A percentile compares a stretch with the other conserved stretches of the same genome.
Conservation (phyloP, 2,113 vertebrate species). For the Dasyornis broadbenti region DNA sequence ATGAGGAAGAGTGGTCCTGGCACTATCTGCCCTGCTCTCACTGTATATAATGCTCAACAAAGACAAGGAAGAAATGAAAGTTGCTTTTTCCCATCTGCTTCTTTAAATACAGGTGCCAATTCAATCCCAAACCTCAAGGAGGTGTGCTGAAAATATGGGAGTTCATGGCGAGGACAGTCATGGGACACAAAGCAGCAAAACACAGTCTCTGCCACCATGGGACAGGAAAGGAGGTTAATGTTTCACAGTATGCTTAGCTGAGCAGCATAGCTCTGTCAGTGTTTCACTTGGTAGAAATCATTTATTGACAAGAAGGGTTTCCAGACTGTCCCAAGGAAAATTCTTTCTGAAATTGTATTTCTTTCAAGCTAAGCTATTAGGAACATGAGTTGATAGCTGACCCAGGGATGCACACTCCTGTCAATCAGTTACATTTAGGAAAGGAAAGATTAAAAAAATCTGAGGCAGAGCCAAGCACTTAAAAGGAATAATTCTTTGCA, state of each 20-base stretch:
- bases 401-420: not conserved
- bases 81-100: not conserved
- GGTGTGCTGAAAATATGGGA: not conserved
- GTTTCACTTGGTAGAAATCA: slow-evolving; percentile 36
- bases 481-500: not conserved
- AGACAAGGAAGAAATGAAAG: not conserved
- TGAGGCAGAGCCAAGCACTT: not conserved
- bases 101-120: not conserved
- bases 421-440: not conserved
- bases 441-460: slow-evolving; percentile 2
- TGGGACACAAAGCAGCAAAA: not conserved
- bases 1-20: not conserved
- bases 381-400: not conserved
- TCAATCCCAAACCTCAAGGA: not conserved
- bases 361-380: not conserved
- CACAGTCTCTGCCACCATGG: not conserved
- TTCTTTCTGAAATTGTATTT: not conserved
- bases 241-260: not conserved
- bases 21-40: not conserved
- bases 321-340: not conserved
- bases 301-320: slow-evolving; percentile 34
- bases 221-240: slow-evolving; percentile 12
- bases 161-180: not conserved
- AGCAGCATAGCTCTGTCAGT: not conserved
- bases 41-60: not conserved